phyloP scores from a whole-genome alignment of 2,113 vertebrate species.

The Spea multiplicata region DNA sequence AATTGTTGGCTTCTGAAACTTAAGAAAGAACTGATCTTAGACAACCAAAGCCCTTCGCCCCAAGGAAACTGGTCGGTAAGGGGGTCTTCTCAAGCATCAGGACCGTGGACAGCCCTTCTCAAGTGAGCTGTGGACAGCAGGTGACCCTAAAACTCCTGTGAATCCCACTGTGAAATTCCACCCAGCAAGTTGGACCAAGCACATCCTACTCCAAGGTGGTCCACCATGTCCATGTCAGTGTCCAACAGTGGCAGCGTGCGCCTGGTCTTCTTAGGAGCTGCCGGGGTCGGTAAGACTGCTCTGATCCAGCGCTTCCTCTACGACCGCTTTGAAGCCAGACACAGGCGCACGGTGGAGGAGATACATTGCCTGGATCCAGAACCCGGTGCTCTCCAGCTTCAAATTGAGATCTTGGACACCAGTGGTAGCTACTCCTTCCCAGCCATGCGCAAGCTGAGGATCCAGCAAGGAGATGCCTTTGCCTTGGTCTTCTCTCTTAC shows the following conservation, averaged over 20 bases:
- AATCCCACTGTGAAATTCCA: neutral
- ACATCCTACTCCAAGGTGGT: neutral
- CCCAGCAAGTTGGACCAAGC: no score
- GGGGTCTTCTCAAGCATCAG: no score
- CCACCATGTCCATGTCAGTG: slow-evolving; percentile 53
- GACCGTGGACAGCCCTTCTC: neutral
- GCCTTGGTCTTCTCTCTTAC: slow-evolving; percentile 66
- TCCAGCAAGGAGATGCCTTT: slow-evolving; percentile 65
- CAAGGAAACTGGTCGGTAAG: no score
- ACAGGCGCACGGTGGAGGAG: slow-evolving; percentile 71
- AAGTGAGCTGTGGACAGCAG: neutral
- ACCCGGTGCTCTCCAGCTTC: slow-evolving; percentile 45
- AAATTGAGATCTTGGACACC: slow-evolving; percentile 69
- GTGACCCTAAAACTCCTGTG: neutral
- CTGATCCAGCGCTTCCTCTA: slow-evolving; percentile 67
- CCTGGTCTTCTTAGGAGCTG: slow-evolving; percentile 67
- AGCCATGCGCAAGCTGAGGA: slow-evolving; percentile 68
- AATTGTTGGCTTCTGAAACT: no score
- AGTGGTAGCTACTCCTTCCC: slow-evolving; percentile 73
- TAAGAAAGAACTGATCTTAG: no score
- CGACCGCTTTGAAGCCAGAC: slow-evolving; percentile 60
- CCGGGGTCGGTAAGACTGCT: slow-evolving; percentile 67
- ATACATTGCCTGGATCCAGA: slow-evolving; percentile 64
- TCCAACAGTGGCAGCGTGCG: slow-evolving; percentile 53
- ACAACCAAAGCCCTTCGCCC: no score